These are phyloP conservation scores for Silurus glanis DNA, from an alignment of 2,113 vertebrate species.

Conservation along the genomic window DNA sequence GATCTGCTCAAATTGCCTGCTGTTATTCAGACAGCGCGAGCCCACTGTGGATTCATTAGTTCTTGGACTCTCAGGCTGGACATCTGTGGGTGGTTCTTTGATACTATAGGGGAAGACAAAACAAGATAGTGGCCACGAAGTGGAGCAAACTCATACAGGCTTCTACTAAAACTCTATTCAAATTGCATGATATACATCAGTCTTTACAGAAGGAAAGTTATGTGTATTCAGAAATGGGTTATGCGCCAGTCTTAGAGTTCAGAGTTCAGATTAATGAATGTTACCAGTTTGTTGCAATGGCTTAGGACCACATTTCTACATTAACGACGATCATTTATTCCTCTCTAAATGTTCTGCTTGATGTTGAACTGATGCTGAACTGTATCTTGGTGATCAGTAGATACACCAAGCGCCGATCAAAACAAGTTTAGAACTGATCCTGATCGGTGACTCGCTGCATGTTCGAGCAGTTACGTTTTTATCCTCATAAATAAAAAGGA, in stretches of 20 bases:
- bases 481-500: no score
- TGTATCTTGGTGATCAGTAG: no score
- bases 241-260: neutral
- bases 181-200: neutral
- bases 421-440: no score
- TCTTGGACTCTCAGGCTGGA: conserved; percentile 13
- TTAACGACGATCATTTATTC: no score
- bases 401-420: no score
- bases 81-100: conserved; percentile 29
- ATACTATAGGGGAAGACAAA: neutral
- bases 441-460: no score
- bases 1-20: conserved; percentile 3
- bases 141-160: neutral
- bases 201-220: neutral
- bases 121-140: neutral
- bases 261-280: no score
- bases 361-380: no score
- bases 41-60: conserved; percentile 49
- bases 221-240: neutral
- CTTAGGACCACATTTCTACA: no score
- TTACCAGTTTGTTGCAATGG: no score
- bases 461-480: no score
- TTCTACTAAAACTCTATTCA: neutral
- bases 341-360: no score
- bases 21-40: neutral